Evolutionary conservation across 2,797 vertebrate genomes (phyloP).

Genomic region (Intellagama lesueurii): DNA sequence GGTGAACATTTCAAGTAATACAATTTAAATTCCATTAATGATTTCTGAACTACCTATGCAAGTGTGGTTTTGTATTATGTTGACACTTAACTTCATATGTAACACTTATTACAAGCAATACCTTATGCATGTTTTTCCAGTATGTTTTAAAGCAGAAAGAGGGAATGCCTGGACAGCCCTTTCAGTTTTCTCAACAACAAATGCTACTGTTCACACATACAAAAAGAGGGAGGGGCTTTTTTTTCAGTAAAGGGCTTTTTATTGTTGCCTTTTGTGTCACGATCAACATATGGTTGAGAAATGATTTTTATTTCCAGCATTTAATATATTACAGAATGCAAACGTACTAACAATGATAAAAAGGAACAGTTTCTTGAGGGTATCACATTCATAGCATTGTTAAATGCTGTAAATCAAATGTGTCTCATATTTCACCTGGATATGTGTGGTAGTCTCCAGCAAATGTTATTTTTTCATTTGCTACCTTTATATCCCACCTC

Average conservation of each 20-base stretch:
- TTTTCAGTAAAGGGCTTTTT: too few species aligned
- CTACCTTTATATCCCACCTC: background rate
- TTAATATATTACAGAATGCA: background rate
- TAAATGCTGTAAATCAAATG: conserved; percentile 10
- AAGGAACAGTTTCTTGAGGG: background rate
- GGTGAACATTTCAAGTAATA: background rate
- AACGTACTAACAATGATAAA: background rate
- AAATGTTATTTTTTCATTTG: background rate
- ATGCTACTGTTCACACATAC: background rate
- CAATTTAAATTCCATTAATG: background rate
- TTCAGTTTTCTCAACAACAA: conserved; percentile 3
- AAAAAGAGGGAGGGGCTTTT: background rate
- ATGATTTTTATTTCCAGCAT: background rate
- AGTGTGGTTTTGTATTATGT: background rate
- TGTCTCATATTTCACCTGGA: background rate
- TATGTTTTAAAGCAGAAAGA: background rate
- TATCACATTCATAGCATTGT: background rate
- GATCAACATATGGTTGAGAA: background rate
- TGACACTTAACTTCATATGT: background rate
- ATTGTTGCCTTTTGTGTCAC: background rate
- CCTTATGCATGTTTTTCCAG: background rate
- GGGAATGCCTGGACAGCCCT: background rate
- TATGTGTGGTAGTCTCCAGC: background rate
- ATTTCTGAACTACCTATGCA: background rate
- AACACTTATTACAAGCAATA: background rate